A percentile compares a stretch with the other conserved stretches of the same genome.
Evolutionary conservation across 2,888 invertebrate species (phyloP).

Genomic region (Luperina testacea): DNA sequence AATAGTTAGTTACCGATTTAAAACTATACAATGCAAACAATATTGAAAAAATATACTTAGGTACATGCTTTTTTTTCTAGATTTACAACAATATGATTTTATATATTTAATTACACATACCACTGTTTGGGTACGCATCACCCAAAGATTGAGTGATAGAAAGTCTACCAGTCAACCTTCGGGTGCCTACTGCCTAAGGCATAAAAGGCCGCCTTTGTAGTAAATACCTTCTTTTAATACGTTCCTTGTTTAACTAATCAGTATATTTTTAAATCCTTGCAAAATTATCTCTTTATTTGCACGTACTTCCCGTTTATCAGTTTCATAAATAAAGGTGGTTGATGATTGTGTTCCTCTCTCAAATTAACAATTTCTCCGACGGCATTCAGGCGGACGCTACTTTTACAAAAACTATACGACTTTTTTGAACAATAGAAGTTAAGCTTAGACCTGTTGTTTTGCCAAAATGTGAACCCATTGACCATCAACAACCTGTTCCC

Average conservation of each 20-base stretch:
- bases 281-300: conserved; percentile 9
- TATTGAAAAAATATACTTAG: neutral
- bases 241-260: neutral
- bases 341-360: conserved; percentile 56
- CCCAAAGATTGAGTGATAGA: neutral
- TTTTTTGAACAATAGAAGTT: conserved; percentile 68
- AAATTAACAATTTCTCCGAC: conserved; percentile 38
- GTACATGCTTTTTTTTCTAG: neutral
- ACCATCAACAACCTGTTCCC: conserved; percentile 65
- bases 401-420: conserved; percentile 38
- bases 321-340: conserved; percentile 31
- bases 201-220: neutral
- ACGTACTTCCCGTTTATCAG: conserved; percentile 15
- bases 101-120: neutral
- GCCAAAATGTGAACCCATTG: conserved; percentile 66
- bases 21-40: neutral
- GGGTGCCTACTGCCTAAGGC: neutral
- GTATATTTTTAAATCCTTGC: neutral
- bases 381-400: conserved; percentile 48
- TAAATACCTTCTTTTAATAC: neutral
- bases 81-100: neutral
- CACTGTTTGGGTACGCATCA: neutral
- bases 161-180: neutral
- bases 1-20: neutral
- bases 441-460: conserved; percentile 52